Evolutionary conservation across 92 coral and sea anemone species (phyloP).

Genomic region (Plumapathes pennacea): DNA sequence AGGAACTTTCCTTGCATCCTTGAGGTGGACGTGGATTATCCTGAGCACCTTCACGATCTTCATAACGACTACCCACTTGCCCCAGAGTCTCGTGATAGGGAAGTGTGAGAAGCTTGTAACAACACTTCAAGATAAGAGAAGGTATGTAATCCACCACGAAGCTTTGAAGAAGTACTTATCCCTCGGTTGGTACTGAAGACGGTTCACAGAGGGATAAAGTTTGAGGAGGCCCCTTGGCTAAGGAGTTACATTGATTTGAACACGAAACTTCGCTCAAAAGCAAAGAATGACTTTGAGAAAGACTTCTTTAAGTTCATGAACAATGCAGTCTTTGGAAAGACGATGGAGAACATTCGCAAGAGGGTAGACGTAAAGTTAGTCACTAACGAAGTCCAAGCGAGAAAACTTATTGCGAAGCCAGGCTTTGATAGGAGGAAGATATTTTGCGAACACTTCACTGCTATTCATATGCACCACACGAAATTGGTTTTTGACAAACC

Average conservation of each 20-base stretch:
- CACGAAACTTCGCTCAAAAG: constrained; percentile 23
- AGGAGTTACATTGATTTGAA: constrained; percentile 24
- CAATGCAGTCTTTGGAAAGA: constrained; percentile 42
- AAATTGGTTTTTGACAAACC: too few relatives aligned
- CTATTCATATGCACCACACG: too few relatives aligned
- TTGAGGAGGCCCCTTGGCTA: constrained; percentile 18
- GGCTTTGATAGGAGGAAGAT: constrained; percentile 38
- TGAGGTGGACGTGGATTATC: too few relatives aligned
- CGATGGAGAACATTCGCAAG: constrained; percentile 49
- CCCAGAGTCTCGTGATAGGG: too few relatives aligned
- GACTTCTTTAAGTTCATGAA: constrained; percentile 32
- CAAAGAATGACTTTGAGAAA: constrained; percentile 35
- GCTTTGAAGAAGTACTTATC: too few relatives aligned
- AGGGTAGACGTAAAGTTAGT: constrained; percentile 37
- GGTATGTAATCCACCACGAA: too few relatives aligned
- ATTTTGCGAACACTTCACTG: constrained; percentile 30
- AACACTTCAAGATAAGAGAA: too few relatives aligned
- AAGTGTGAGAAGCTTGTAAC: too few relatives aligned
- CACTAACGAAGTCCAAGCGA: constrained; percentile 18
- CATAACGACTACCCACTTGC: too few relatives aligned
- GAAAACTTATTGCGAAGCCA: constrained; percentile 35
- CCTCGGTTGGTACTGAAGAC: too few relatives aligned
- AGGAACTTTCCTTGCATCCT: too few relatives aligned
- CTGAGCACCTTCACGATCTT: too few relatives aligned
- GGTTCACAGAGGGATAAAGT: constrained; percentile 30